Evolutionary conservation across 1,140 invertebrate species (phyloP), one percentile per base, ranked within the genome.

Genomic region (Zaprionus africanus): DNA sequence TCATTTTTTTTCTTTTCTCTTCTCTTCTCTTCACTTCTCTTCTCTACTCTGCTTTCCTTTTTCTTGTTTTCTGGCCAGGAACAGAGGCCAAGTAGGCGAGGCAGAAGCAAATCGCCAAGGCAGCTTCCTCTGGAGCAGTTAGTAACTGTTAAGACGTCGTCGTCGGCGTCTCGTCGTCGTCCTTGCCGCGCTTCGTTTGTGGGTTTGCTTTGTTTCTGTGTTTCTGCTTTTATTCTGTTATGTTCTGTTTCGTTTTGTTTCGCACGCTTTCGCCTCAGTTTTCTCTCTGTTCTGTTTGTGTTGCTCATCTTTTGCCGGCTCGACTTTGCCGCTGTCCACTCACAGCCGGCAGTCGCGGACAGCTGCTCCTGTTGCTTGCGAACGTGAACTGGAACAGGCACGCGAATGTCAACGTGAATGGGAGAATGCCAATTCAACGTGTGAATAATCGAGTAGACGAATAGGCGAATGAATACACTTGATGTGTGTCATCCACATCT

Each of bases 111-210:
- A 15, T 46, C 56, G 66, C 78, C 19, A 72, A 57, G 62, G 78
- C 78, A 91, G 72, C 79, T 59, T 82, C 84, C 86, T 90, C 31
- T 31, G 26, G 76, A 79, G 63, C 82, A 86, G 78, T 92, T 91
- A 92, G 91, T 92, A 83, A 86, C 82, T 86, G 84, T 82, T 92
- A 83, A 80, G 91, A 92, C 91, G 84, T 92, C 91, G 91, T 82
- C 76, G 78, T 72, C 82, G 80, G 67, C 60, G 53, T 62, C 73
- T 83, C 78, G 73, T 82, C 75, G 85, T 80, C 77, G 79, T 58
- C 66, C 60, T 67, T 74, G 49, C 68, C 72, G 72, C 59, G 72
- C 59, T 63, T 76, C 43, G 53, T 76, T 76, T 64, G 71, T 74
- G 65, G 41, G 66, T 73, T 72, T 31, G 15, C 43, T 51, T 60